These are phyloP conservation scores for Hecatera dysodea DNA, from an alignment of 2,888 invertebrate genomes.

Conservation along the genomic window DNA sequence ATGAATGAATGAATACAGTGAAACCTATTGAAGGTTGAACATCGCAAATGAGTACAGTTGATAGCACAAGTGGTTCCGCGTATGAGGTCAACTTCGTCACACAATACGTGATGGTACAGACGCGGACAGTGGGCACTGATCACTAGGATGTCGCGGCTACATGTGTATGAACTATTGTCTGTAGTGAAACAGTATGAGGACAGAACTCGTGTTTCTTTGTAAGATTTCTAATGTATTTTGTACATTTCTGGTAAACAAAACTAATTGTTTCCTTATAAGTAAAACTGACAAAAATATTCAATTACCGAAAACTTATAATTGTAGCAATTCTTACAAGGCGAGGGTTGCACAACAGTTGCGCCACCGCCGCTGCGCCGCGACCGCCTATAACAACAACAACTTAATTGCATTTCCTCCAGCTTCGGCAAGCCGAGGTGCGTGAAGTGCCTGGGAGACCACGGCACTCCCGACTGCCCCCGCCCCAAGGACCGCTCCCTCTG, in stretches of 20 bases:
- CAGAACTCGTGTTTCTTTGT: no score
- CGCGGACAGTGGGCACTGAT: neutral
- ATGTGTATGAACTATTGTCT: neutral
- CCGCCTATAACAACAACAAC: conserved; percentile 21
- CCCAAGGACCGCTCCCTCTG: no score
- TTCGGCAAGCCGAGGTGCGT: no score
- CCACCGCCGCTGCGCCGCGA: neutral
- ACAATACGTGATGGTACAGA: neutral
- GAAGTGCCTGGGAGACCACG: no score
- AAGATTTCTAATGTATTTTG: no score
- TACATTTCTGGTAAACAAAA: neutral
- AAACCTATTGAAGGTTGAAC: neutral
- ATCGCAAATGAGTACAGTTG: conserved; percentile 5
- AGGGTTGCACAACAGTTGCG: conserved; percentile 4
- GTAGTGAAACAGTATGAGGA: no score
- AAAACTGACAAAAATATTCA: neutral
- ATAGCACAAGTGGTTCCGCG: conserved; percentile 9
- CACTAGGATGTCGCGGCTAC: neutral
- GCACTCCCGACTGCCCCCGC: no score
- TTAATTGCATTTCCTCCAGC: conserved; percentile 29
- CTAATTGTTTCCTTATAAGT: neutral
- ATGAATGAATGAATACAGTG: neutral
- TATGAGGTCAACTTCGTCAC: conserved; percentile 18
- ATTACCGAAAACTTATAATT: neutral
- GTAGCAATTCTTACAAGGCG: neutral